Conservation (phyloP, 2,888 invertebrate genomes). For the Diarsia rubi region DNA sequence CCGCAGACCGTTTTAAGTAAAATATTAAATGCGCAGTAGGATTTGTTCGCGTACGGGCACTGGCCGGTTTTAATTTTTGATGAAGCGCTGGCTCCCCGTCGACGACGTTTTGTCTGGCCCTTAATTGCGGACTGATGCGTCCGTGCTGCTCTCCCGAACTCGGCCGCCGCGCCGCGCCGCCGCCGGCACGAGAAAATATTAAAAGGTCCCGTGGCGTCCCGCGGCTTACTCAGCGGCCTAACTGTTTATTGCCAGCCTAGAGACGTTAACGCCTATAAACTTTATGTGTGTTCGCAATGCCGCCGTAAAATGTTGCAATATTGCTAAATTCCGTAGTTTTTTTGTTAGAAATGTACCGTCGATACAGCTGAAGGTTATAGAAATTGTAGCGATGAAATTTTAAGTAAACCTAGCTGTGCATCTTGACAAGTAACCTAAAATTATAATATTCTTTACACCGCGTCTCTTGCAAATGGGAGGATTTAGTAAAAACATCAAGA, state of each 20-base stretch:
- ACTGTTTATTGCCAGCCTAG: slow-evolving; percentile 86
- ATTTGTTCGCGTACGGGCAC: slow-evolving; percentile 82
- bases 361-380: neutral
- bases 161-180: slow-evolving; percentile 53
- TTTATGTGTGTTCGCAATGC: slow-evolving; percentile 86
- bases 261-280: slow-evolving; percentile 88
- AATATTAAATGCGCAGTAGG: slow-evolving; percentile 88
- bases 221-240: slow-evolving; percentile 78
- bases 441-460: slow-evolving; percentile 16
- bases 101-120: slow-evolving; percentile 84
- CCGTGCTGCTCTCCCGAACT: slow-evolving; percentile 67
- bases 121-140: slow-evolving; percentile 85
- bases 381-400: neutral
- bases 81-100: slow-evolving; percentile 78
- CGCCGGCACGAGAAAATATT: slow-evolving; percentile 78
- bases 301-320: slow-evolving; percentile 87
- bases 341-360: slow-evolving; percentile 63
- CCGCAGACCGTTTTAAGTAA: slow-evolving; percentile 88
- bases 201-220: slow-evolving; percentile 78
- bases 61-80: slow-evolving; percentile 85
- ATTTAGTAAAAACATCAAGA: slow-evolving; percentile 37
- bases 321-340: slow-evolving; percentile 83
- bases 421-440: neutral
- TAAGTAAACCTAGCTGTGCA: neutral
- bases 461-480: slow-evolving; percentile 35